Conservation (phyloP, 2,888 invertebrate species). For the Oxystoma pomonae region DNA sequence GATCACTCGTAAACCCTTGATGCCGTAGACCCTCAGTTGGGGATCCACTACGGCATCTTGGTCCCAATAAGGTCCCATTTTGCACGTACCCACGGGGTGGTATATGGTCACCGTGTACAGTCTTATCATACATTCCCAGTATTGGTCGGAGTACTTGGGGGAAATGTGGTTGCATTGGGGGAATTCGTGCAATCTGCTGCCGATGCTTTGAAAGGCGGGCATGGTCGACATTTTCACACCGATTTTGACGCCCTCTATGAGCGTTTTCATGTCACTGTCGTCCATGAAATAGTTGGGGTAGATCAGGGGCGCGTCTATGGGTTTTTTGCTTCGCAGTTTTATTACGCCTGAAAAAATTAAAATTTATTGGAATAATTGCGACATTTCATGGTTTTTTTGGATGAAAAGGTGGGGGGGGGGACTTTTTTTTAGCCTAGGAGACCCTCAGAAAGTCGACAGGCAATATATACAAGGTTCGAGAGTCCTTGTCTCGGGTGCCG, state of each 20-base stretch:
- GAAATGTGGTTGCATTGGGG: slow-evolving; percentile 68
- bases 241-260: slow-evolving; percentile 84
- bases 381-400: too few relatives aligned
- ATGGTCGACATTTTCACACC: slow-evolving; percentile 77
- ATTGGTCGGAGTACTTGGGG: slow-evolving; percentile 66
- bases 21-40: slow-evolving; percentile 72
- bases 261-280: slow-evolving; percentile 70
- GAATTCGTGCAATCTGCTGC: slow-evolving; percentile 69
- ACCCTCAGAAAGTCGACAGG: too few relatives aligned
- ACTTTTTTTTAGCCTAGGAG: too few relatives aligned
- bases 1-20: slow-evolving; percentile 73
- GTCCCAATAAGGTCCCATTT: slow-evolving; percentile 88
- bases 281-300: slow-evolving; percentile 88
- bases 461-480: too few relatives aligned
- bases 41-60: slow-evolving; percentile 79
- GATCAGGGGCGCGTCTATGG: slow-evolving; percentile 83
- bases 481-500: too few relatives aligned
- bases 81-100: slow-evolving; percentile 78
- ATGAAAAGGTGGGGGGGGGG: too few relatives aligned
- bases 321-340: slow-evolving; percentile 75
- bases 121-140: slow-evolving; percentile 85
- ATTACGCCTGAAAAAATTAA: slow-evolving; percentile 45
- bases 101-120: slow-evolving; percentile 81
- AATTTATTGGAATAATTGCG: too few relatives aligned
- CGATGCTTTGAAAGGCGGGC: slow-evolving; percentile 68